A percentile compares a stretch with the other conserved stretches of the same genome.
These are phyloP conservation scores for Perognathus longimembris DNA, from an alignment of 2,113 vertebrate genomes.

Conservation along the genomic window DNA sequence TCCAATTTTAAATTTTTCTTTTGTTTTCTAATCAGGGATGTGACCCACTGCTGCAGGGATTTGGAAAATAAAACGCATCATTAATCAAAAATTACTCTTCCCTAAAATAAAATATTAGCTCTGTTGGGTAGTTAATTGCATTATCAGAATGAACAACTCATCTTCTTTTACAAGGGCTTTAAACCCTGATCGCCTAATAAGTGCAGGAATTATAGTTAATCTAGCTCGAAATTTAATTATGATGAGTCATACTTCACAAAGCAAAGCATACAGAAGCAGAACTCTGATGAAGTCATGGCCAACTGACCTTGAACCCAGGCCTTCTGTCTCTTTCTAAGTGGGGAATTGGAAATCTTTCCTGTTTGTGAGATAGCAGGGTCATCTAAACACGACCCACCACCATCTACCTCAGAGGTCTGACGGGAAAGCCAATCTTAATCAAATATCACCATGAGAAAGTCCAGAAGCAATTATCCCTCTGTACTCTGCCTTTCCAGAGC, in stretches of 20 bases:
- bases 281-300: conserved; percentile 63
- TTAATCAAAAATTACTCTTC: conserved; percentile 78
- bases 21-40: conserved; percentile 48
- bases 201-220: conserved; percentile 79
- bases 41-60: conserved; percentile 65
- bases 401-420: conserved; percentile 48
- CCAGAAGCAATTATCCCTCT: conserved; percentile 48
- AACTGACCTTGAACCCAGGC: conserved; percentile 68
- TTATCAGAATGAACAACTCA: conserved; percentile 76
- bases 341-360: conserved; percentile 62
- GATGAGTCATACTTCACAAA: conserved; percentile 76
- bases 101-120: conserved; percentile 80
- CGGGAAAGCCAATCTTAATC: conserved; percentile 40
- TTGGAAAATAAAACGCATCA: conserved; percentile 71
- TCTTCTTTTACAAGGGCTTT: conserved; percentile 76
- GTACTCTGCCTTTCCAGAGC: conserved; percentile 53
- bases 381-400: conserved; percentile 33
- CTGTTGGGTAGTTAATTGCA: conserved; percentile 75
- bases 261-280: conserved; percentile 67
- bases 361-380: conserved; percentile 44
- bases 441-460: conserved; percentile 63
- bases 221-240: conserved; percentile 79
- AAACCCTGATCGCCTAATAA: conserved; percentile 77
- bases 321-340: conserved; percentile 48
- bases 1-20: conserved; percentile 59